These are phyloP conservation scores for Isichthys henryi DNA, from an alignment of 2,113 vertebrate genomes.

Conservation along the genomic window DNA sequence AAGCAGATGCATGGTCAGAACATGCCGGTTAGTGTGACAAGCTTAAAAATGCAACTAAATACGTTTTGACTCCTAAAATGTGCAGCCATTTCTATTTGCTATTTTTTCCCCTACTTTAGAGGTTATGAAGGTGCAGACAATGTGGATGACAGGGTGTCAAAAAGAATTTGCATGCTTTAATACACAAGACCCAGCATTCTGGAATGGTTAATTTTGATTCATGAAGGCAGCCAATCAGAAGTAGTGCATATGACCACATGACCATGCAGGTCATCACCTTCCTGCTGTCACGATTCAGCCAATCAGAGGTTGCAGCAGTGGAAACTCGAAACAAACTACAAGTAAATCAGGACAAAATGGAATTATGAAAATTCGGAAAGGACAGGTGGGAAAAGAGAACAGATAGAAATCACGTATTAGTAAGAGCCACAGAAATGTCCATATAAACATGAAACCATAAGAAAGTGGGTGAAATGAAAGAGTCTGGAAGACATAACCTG, in stretches of 20 bases:
- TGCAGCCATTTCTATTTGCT: background rate
- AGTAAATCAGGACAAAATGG: slow-evolving; percentile 54
- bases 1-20: background rate
- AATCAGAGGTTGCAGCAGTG: slow-evolving; percentile 67
- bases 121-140: background rate
- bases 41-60: background rate
- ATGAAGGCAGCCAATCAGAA: slow-evolving; percentile 24
- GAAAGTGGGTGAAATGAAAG: background rate
- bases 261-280: slow-evolving; percentile 75
- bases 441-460: background rate
- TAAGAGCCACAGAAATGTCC: background rate
- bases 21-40: slow-evolving; percentile 8
- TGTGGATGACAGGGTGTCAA: background rate
- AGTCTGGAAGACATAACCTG: background rate
- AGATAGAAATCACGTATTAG: slow-evolving; percentile 2
- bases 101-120: background rate
- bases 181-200: slow-evolving; percentile 14
- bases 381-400: slow-evolving; percentile 29
- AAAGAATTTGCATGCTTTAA: slow-evolving; percentile 2
- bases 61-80: background rate
- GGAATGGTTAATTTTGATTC: background rate
- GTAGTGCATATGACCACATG: slow-evolving; percentile 25
- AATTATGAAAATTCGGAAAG: slow-evolving; percentile 46
- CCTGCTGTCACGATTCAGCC: slow-evolving; percentile 71
- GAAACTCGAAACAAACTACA: slow-evolving; percentile 69